Evolutionary conservation across 2,888 invertebrate species (phyloP).

Genomic region (Palloptera scutellata): DNA sequence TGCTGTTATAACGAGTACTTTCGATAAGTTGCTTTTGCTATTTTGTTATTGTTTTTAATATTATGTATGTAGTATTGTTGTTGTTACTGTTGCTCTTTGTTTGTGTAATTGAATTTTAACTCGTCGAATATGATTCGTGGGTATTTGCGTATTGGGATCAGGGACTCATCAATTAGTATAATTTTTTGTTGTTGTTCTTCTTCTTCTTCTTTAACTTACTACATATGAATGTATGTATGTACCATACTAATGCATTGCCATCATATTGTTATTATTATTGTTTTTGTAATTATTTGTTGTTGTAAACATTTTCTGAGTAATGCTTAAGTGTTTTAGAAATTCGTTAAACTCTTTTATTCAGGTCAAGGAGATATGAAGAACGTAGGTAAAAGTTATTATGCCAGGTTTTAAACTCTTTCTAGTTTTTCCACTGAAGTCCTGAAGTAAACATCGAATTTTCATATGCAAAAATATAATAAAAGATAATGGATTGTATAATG

Average conservation of each 20-base stretch:
- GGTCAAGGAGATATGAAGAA: too few relatives aligned
- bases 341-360: too few relatives aligned
- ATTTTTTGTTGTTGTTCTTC: slow-evolving; percentile 46
- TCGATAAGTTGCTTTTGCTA: slow-evolving; percentile 15
- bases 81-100: slow-evolving; percentile 20
- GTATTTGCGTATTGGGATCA: slow-evolving; percentile 61
- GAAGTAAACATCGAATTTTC: too few relatives aligned
- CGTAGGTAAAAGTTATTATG: too few relatives aligned
- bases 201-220: slow-evolving; percentile 5
- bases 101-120: slow-evolving; percentile 36
- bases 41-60: slow-evolving; percentile 20
- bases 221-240: not conserved
- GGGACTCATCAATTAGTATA: slow-evolving; percentile 63
- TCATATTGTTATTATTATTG: not conserved
- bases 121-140: slow-evolving; percentile 35
- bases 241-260: not conserved
- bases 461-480: too few relatives aligned
- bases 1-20: slow-evolving; percentile 1
- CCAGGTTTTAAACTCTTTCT: too few relatives aligned
- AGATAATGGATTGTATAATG: too few relatives aligned
- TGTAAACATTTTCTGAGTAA: not conserved
- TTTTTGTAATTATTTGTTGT: not conserved
- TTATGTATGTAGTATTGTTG: slow-evolving; percentile 19
- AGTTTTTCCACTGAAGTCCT: too few relatives aligned
- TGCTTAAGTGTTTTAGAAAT: not conserved